Evolutionary conservation across 2,888 invertebrate genomes (phyloP).

Genomic region (Diadegma fenestrale): DNA sequence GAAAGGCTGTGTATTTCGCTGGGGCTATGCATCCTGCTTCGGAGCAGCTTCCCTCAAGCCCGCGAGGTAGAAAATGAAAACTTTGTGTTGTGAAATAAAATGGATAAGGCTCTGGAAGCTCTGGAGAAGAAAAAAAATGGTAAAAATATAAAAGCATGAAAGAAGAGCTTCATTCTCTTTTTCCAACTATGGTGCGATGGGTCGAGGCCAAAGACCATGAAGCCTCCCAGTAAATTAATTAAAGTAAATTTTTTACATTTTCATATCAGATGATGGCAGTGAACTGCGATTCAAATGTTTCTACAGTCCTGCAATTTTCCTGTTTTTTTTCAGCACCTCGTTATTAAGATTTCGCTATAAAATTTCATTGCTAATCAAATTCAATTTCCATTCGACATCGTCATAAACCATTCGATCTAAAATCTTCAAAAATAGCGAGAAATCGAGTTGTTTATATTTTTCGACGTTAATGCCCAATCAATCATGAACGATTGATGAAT

Average conservation of each 20-base stretch:
- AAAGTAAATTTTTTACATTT: background rate
- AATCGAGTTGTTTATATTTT: too few species aligned
- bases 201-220: background rate
- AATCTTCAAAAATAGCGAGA: too few species aligned
- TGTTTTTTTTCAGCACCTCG: too few species aligned
- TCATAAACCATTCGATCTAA: too few species aligned
- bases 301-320: background rate
- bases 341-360: too few species aligned
- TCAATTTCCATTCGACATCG: too few species aligned
- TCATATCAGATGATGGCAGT: background rate
- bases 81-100: background rate
- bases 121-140: background rate
- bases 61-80: background rate
- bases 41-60: background rate
- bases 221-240: background rate
- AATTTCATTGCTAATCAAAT: too few species aligned
- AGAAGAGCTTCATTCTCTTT: background rate
- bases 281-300: background rate
- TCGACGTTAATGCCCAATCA: too few species aligned
- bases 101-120: background rate
- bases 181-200: background rate
- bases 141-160: background rate
- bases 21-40: too few species aligned
- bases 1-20: background rate
- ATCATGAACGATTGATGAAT: too few species aligned